phyloP scores from a whole-genome alignment of 2,113 vertebrate species.

The Muntiacus reevesi region DNA sequence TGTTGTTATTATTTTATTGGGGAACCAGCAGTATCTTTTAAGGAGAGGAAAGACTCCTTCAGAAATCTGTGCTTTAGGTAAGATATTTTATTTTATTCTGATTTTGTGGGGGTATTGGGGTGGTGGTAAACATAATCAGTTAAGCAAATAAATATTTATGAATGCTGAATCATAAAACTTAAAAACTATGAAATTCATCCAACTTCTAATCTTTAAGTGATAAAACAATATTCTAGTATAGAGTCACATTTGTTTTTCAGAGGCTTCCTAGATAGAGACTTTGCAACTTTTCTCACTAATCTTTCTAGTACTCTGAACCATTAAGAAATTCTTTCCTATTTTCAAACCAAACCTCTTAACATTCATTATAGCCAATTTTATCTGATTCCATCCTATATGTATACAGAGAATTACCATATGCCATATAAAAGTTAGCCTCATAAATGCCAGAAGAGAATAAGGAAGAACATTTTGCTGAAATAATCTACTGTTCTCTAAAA shows the following conservation, averaged over 20 bases:
- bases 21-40: neutral
- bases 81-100: neutral
- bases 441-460: neutral
- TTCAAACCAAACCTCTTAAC: neutral
- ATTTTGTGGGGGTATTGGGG: neutral
- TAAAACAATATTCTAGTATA: neutral
- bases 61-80: neutral
- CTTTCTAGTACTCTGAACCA: neutral
- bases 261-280: neutral
- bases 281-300: neutral
- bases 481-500: neutral
- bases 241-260: neutral
- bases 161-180: neutral
- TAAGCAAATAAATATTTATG: neutral
- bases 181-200: neutral
- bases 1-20: neutral
- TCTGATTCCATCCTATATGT: neutral
- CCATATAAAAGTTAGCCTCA: neutral
- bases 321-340: neutral
- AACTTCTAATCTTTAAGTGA: neutral
- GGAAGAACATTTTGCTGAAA: neutral
- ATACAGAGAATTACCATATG: neutral
- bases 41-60: neutral
- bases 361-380: neutral
- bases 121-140: neutral